phyloP scores from a whole-genome alignment of 1,140 invertebrate species.

The Drosophila varians region DNA sequence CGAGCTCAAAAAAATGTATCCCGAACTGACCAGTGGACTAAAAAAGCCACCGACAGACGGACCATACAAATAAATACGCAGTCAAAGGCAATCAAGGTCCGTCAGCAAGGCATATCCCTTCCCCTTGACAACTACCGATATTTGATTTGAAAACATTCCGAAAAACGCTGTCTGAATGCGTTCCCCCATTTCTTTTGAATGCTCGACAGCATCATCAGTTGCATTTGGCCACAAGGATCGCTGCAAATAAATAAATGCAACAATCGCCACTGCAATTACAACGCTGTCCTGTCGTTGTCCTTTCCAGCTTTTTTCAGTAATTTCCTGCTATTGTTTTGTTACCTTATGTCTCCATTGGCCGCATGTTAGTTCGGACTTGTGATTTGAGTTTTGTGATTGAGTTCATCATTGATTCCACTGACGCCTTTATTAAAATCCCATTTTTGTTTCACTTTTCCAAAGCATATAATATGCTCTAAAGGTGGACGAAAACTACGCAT shows the following conservation, averaged over 20 bases:
- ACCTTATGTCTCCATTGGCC: conserved; percentile 58
- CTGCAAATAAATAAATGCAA: conserved; percentile 57
- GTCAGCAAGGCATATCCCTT: conserved; percentile 24
- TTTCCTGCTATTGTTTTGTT: conserved; percentile 31
- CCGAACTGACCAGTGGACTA: conserved; percentile 28
- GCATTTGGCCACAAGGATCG: conserved; percentile 45
- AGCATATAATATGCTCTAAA: no score
- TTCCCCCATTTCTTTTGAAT: conserved; percentile 46
- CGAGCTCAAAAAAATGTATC: conserved; percentile 23
- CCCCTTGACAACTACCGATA: conserved; percentile 61
- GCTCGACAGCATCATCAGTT: conserved; percentile 50
- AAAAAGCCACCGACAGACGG: conserved; percentile 14
- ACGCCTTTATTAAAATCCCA: neutral
- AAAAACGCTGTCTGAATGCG: conserved; percentile 57
- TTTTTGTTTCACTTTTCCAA: neutral
- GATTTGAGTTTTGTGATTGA: neutral
- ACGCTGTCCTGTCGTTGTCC: conserved; percentile 26
- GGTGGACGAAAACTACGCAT: no score
- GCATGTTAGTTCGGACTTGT: conserved; percentile 9
- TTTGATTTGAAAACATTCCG: conserved; percentile 77
- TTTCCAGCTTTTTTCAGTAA: conserved; percentile 28
- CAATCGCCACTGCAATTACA: conserved; percentile 60
- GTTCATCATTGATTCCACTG: neutral
- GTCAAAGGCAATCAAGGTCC: conserved; percentile 74
- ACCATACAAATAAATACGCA: conserved; percentile 73